Evolutionary conservation across 53 echinoderm and acorn worm species (phyloP).

Genomic region (Luidia sarsii): DNA sequence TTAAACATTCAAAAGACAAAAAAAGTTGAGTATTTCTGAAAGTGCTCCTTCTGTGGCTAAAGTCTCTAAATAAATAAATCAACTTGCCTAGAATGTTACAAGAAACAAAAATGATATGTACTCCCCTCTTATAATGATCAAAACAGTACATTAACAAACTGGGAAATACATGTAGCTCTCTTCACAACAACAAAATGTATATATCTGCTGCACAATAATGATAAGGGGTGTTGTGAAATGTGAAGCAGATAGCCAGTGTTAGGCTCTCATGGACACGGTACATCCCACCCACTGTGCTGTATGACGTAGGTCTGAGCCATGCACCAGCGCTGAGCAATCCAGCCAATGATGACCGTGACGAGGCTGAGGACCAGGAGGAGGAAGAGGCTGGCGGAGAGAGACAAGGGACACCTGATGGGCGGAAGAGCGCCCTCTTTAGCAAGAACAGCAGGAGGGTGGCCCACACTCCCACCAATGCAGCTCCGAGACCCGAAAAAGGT

Average conservation of each 20-base stretch:
- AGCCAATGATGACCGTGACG: conserved; percentile 15
- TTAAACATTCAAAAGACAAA: background rate
- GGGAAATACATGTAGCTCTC: no score
- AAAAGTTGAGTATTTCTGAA: background rate
- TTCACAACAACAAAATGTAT: no score
- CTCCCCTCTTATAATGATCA: no score
- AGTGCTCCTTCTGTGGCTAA: background rate
- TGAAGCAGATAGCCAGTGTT: no score
- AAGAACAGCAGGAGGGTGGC: conserved; percentile 61
- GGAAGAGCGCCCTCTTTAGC: conserved; percentile 53
- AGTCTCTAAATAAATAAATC: no score
- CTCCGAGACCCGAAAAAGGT: conserved; percentile 71
- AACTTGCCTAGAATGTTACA: no score
- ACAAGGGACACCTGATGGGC: background rate
- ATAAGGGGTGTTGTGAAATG: no score
- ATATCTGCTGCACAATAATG: no score
- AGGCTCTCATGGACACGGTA: no score
- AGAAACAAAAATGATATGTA: no score
- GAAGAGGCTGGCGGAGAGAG: conserved; percentile 39
- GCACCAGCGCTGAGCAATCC: conserved; percentile 26
- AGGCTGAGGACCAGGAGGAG: conserved; percentile 49
- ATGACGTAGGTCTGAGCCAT: conserved; percentile 9
- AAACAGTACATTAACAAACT: no score
- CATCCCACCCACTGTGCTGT: no score
- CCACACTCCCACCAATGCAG: conserved; percentile 62